These are phyloP conservation scores for Pseudoatta argentina DNA, from an alignment of 1,140 invertebrate genomes.

Conservation along the genomic window DNA sequence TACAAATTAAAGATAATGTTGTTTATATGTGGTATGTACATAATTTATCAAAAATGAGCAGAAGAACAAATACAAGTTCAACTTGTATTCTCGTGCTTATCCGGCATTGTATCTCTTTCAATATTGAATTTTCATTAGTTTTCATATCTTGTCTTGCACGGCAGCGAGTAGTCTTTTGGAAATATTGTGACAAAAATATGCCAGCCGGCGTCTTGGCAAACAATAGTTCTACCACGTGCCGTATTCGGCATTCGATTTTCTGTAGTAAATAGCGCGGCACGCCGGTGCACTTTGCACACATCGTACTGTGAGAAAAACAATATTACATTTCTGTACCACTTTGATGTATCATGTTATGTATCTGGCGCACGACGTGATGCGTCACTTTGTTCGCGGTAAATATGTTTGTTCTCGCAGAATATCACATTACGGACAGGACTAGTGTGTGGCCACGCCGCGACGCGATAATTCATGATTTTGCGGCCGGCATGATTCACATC, in stretches of 20 bases:
- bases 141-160: background rate
- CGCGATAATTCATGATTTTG: conserved; percentile 47
- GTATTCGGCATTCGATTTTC: conserved; percentile 22
- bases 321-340: conserved; percentile 25
- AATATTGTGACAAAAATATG: background rate
- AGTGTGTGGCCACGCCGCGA: background rate
- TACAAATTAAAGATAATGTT: conserved; percentile 16
- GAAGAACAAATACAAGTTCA: background rate
- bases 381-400: conserved; percentile 32
- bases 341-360: conserved; percentile 1
- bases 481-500: conserved; percentile 48
- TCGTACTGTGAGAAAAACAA: conserved; percentile 41
- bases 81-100: background rate
- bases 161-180: background rate
- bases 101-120: background rate
- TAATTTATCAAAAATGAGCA: background rate
- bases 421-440: conserved; percentile 22
- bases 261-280: conserved; percentile 19
- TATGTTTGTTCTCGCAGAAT: conserved; percentile 42
- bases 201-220: conserved; percentile 1
- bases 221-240: conserved; percentile 6
- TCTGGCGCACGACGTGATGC: background rate
- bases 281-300: conserved; percentile 24
- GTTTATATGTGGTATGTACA: background rate
- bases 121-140: background rate